Conservation (phyloP, 2,888 invertebrate species). For the Sphecodes monilicornis region DNA sequence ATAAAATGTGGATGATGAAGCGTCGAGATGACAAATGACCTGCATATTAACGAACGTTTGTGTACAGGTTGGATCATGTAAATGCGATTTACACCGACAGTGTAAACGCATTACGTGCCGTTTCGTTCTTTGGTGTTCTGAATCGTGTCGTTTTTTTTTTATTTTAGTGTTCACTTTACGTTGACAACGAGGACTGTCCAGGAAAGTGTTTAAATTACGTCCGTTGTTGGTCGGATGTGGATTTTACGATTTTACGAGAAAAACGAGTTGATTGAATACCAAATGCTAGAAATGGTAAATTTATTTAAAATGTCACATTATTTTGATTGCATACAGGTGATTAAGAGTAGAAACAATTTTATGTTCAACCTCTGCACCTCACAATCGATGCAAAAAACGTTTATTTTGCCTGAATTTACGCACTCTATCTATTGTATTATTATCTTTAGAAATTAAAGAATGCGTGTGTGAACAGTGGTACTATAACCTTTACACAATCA, state of each 20-base stretch:
- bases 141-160: background rate
- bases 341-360: no score
- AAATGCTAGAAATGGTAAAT: background rate
- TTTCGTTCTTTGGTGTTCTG: background rate
- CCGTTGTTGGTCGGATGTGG: background rate
- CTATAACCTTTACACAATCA: no score
- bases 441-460: no score
- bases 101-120: background rate
- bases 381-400: no score
- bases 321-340: no score
- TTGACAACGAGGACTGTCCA: background rate
- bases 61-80: background rate
- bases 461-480: no score
- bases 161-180: background rate
- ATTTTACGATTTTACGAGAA: background rate
- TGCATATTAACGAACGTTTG: slow-evolving; percentile 6
- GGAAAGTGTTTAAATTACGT: background rate
- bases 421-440: no score
- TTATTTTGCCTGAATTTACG: no score
- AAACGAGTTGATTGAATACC: background rate
- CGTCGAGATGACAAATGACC: slow-evolving; percentile 22
- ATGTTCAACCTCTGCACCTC: no score
- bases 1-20: slow-evolving; percentile 32
- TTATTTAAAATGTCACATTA: no score
- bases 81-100: background rate